phyloP scores from a whole-genome alignment of 37 sponge, comb jelly and placozoan species.

The Eunapius fragilis region DNA sequence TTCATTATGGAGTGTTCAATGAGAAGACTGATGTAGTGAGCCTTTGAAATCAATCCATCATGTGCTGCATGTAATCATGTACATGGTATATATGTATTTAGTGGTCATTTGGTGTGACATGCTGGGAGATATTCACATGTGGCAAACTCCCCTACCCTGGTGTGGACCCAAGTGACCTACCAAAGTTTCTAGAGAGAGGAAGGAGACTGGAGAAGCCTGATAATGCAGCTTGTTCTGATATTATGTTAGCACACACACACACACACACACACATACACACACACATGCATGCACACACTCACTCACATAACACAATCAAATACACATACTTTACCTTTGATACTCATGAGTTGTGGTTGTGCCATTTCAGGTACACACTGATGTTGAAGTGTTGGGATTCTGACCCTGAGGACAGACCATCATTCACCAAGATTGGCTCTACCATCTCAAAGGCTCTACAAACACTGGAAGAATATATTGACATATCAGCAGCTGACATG shows the following conservation, averaged over 20 bases:
- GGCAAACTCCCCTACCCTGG: conserved; percentile 34
- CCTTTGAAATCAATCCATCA: too few species aligned
- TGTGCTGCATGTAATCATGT: too few species aligned
- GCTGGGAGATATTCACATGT: conserved; percentile 32
- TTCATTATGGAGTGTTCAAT: not conserved
- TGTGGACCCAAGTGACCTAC: conserved; percentile 12
- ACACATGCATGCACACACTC: too few species aligned
- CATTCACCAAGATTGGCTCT: conserved; percentile 10
- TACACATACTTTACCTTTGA: not conserved
- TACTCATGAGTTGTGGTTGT: too few species aligned
- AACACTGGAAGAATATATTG: conserved; percentile 17
- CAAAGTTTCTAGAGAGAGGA: conserved; percentile 7
- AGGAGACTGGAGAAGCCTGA: conserved; percentile 23
- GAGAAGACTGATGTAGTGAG: not conserved
- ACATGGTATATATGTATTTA: too few species aligned
- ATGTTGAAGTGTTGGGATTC: conserved; percentile 26
- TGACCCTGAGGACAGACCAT: conserved; percentile 25
- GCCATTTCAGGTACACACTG: conserved; percentile 16
- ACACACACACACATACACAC: too few species aligned
- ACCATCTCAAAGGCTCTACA: conserved; percentile 1
- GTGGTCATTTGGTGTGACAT: conserved; percentile 56
- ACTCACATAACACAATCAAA: too few species aligned
- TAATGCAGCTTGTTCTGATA: conserved; percentile 17
- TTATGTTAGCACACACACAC: conserved; percentile 31
- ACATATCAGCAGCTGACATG: not conserved